These are phyloP conservation scores for Darevskia mixta DNA, from an alignment of 2,797 vertebrate genomes.

Conservation along the genomic window DNA sequence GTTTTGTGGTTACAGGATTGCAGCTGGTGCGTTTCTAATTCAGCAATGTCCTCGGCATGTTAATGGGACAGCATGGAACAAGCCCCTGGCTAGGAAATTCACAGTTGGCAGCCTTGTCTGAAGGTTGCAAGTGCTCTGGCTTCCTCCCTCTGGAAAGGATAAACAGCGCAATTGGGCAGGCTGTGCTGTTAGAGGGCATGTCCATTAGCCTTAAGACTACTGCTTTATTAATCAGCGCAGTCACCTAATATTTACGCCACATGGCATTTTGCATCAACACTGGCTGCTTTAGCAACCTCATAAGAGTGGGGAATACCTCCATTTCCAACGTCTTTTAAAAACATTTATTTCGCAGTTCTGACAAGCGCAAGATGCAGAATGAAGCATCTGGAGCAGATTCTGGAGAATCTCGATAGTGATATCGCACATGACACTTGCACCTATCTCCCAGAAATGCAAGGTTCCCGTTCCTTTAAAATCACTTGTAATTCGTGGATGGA, in stretches of 20 bases:
- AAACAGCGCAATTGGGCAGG: background rate
- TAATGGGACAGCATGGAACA: constrained; percentile 29
- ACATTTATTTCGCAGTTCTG: background rate
- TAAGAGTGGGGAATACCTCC: background rate
- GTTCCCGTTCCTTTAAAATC: background rate
- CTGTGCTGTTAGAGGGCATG: constrained; percentile 17
- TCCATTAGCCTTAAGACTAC: constrained; percentile 6
- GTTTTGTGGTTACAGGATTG: constrained; percentile 5
- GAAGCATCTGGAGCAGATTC: background rate
- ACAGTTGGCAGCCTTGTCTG: constrained; percentile 16
- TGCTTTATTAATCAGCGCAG: constrained; percentile 8
- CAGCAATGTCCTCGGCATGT: constrained; percentile 18
- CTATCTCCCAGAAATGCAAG: background rate
- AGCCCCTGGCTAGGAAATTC: constrained; percentile 35
- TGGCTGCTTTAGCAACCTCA: background rate
- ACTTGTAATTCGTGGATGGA: background rate
- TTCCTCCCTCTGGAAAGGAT: background rate
- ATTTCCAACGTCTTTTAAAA: background rate
- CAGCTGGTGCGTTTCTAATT: constrained; percentile 12
- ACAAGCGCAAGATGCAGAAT: background rate
- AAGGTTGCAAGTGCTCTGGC: background rate
- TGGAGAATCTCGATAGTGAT: background rate
- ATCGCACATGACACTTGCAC: background rate
- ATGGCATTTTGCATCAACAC: background rate
- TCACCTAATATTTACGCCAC: background rate